Base-by-base conservation (phyloP, 2,113 vertebrate genomes). In the Neolamprologus sp. region DNA sequence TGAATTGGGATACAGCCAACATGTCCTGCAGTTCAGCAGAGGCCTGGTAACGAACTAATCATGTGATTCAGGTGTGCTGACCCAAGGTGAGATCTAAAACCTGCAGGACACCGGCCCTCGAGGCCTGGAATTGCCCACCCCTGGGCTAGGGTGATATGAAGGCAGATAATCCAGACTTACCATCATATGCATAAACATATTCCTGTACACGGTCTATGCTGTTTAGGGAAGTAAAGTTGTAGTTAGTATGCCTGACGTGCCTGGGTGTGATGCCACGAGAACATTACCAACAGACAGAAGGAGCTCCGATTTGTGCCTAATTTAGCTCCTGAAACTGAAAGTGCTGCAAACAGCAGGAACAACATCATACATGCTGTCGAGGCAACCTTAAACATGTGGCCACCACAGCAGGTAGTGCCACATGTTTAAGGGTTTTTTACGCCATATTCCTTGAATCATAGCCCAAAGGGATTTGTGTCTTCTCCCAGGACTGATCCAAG, bases 11-110 rank as follows among this genome's bases (percentile, higher is more conserved):
- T 2, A 23, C 53, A 55, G 6, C 21, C 21, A 55, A 55, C 2
- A 13, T 55, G 54, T 0, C 54, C 21, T 53, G 19, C 0, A 51
- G 49, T 51, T n/a, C 49, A 0, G 0, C 19, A 53, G 49, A 53
- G 49, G 9, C 49, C 5, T 53, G 49, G 1, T 53, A 53, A n/a
- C 1, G 2, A 53, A 53, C 9, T 10, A 53, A 10, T 53, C 5
- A 2, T 53, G 49, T 53, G 49, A 2, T n/a, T 53, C 51, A 53
- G 51, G 51, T 53, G 51, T 10, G 51, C 19, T 53, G 51, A 53
- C 51, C 19, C 19, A n/a, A 53, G 19, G 19, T 53, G 19, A 53
- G 9, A 1, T 53, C 51, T 53, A 53, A 21, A 21, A 53, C 19
- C 51, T 53, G 51, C 51, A 53, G 51, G 51, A 53, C 51, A 53